Conservation (phyloP, 2,113 vertebrate species). For the Ciconia stormi region DNA sequence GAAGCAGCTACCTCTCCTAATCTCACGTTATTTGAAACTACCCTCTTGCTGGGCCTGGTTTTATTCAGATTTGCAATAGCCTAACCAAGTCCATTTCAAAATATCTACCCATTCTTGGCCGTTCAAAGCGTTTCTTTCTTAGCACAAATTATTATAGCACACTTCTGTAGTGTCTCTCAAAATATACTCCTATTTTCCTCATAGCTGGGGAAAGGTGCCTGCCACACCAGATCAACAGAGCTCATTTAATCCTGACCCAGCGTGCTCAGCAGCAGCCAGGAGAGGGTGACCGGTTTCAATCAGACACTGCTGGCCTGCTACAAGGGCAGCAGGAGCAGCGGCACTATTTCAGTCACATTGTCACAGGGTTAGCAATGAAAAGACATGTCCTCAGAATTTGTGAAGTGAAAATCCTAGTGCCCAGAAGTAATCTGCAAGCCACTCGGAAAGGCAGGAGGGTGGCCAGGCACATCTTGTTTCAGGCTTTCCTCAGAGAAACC, state of each 20-base stretch:
- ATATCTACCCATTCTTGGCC: not conserved
- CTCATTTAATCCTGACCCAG: not conserved
- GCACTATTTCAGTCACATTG: not conserved
- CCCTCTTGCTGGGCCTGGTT: not conserved
- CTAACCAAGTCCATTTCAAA: not conserved
- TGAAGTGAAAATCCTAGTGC: not conserved
- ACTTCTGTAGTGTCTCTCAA: not conserved
- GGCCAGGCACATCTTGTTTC: not conserved
- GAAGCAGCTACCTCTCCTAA: not conserved
- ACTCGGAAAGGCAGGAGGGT: not conserved
- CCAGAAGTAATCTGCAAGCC: not conserved
- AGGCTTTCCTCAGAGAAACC: not conserved
- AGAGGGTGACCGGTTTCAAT: not conserved
- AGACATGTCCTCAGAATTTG: not conserved
- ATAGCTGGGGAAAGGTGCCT: not conserved
- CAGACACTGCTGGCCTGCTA: not conserved
- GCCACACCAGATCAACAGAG: not conserved
- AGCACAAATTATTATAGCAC: not conserved
- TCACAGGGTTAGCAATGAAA: not conserved
- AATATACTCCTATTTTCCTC: not conserved
- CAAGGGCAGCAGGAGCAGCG: not conserved
- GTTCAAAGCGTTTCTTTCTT: not conserved
- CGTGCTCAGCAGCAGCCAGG: rapidly evolving
- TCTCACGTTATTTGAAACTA: not conserved
- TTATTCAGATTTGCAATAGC: not conserved